Conservation (phyloP, 2,888 invertebrate genomes). For the Meghimatium bilineatum region DNA sequence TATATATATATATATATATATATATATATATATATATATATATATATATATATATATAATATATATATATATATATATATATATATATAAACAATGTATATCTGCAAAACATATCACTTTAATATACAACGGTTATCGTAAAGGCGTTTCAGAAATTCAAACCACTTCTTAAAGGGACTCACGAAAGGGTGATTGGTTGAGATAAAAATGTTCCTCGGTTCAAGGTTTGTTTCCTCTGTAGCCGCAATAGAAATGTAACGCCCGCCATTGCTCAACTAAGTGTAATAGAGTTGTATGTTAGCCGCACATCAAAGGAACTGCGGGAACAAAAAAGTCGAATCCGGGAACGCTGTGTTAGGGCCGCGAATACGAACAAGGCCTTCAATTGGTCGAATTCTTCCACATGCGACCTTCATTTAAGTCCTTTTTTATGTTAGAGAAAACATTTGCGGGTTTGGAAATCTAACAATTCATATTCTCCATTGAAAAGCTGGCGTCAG, state of each 20-base stretch:
- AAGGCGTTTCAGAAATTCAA: too few relatives aligned
- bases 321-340: background rate
- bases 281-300: too few relatives aligned
- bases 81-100: background rate
- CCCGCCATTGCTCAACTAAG: too few relatives aligned
- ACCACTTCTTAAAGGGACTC: too few relatives aligned
- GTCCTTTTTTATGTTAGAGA: background rate
- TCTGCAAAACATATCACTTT: too few relatives aligned
- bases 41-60: too few relatives aligned
- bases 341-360: background rate
- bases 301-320: background rate
- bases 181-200: background rate
- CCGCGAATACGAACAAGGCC: background rate
- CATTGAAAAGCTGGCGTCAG: conserved; percentile 12
- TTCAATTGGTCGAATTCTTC: conserved; percentile 3
- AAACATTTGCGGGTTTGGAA: conserved; percentile 4
- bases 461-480: conserved; percentile 6
- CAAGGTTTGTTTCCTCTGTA: too few relatives aligned
- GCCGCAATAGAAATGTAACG: too few relatives aligned
- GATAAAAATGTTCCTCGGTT: background rate
- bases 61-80: too few relatives aligned
- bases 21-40: too few relatives aligned
- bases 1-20: too few relatives aligned
- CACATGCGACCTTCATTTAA: background rate
- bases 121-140: too few relatives aligned